Evolutionary conservation across 2,113 vertebrate genomes (phyloP).

Genomic region (Pterocles gutturalis): DNA sequence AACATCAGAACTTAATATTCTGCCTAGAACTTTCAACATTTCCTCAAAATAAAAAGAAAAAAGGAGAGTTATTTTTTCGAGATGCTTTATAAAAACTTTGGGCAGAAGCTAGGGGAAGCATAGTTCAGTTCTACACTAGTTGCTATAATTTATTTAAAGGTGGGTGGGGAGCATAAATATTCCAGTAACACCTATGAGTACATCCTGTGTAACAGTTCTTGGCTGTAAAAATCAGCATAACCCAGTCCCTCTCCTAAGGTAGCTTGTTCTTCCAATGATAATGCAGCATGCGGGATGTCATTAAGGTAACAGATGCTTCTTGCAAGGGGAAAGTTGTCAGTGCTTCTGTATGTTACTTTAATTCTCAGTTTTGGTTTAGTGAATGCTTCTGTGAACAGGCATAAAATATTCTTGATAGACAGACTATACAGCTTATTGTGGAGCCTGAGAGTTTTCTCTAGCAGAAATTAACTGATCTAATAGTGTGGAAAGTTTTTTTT

Average conservation of each 20-base stretch:
- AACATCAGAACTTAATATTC: neutral
- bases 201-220: fast-evolving
- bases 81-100: neutral
- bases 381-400: neutral
- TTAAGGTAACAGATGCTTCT: neutral
- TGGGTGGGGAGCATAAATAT: neutral
- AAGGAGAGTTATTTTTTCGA: neutral
- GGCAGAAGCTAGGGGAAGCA: neutral
- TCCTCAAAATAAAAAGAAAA: neutral
- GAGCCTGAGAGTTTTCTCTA: neutral
- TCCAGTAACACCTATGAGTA: fast-evolving
- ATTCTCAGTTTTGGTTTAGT: neutral
- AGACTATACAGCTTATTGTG: neutral
- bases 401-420: neutral
- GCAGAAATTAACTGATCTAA: neutral
- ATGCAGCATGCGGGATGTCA: neutral
- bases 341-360: neutral
- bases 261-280: no score
- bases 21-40: neutral
- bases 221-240: neutral
- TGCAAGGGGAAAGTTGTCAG: neutral
- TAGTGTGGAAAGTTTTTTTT: neutral
- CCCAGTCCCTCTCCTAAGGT: no score
- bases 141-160: neutral
- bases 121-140: neutral